Evolutionary conservation across 2,888 invertebrate species (phyloP).

Genomic region (Zootermopsis nevadensis): DNA sequence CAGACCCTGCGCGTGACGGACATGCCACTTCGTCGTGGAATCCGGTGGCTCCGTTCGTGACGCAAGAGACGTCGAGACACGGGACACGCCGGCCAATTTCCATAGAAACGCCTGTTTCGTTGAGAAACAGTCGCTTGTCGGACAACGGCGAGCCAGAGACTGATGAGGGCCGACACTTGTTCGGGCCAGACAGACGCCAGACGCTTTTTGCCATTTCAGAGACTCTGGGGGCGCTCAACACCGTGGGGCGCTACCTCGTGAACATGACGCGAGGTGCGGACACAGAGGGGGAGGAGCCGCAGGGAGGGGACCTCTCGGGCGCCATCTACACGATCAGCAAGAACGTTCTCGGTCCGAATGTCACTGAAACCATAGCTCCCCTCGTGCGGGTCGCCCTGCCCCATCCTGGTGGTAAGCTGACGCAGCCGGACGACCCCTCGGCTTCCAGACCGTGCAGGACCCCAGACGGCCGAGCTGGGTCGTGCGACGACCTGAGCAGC

Average conservation of each 20-base stretch:
- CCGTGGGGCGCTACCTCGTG: constrained; percentile 86
- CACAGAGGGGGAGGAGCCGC: not conserved
- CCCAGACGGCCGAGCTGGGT: constrained; percentile 81
- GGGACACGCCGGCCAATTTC: not conserved
- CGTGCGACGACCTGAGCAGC: constrained; percentile 88
- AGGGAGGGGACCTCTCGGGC: constrained; percentile 72
- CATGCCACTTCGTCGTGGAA: not conserved
- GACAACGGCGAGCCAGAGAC: not conserved
- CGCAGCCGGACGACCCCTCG: constrained; percentile 56
- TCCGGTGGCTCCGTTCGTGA: not conserved
- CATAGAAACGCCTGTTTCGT: not conserved
- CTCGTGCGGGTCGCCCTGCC: constrained; percentile 68
- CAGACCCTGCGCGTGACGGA: not conserved
- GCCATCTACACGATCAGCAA: constrained; percentile 85
- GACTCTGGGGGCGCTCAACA: constrained; percentile 83
- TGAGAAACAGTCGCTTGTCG: not conserved
- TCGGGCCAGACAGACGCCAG: not conserved
- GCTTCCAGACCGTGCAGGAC: constrained; percentile 76
- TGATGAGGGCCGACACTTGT: not conserved
- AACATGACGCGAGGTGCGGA: constrained; percentile 75
- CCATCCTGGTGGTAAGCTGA: constrained; percentile 58
- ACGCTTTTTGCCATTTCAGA: constrained; percentile 60
- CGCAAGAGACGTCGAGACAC: not conserved
- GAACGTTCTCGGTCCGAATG: constrained; percentile 81
- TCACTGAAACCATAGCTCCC: constrained; percentile 84